These are phyloP conservation scores for Leucophenga montana DNA, from an alignment of 2,888 invertebrate genomes.

Conservation along the genomic window DNA sequence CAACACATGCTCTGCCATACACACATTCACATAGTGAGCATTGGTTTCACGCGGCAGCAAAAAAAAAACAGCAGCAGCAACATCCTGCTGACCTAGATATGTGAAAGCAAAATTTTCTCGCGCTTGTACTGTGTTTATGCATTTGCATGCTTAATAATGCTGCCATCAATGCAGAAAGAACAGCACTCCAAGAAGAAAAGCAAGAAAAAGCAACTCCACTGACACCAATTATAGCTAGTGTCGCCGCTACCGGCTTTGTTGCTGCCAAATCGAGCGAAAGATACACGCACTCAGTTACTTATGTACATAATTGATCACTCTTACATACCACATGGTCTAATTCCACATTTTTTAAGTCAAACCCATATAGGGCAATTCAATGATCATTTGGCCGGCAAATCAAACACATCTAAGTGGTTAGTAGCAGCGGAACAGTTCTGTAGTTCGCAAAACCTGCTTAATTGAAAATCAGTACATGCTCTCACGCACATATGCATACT, in stretches of 20 bases:
- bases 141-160: slow-evolving; percentile 23
- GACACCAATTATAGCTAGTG: slow-evolving; percentile 22
- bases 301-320: neutral
- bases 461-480: slow-evolving; percentile 23
- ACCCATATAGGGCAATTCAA: neutral
- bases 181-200: neutral
- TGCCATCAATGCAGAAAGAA: neutral
- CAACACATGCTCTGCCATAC: too few species aligned
- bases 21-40: neutral
- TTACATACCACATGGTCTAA: slow-evolving; percentile 5
- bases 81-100: slow-evolving; percentile 26
- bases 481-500: neutral
- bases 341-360: slow-evolving; percentile 10
- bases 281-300: neutral
- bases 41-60: neutral
- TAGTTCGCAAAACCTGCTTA: neutral
- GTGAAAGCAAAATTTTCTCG: neutral
- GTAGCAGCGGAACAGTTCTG: too few species aligned
- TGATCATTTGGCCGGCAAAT: too few species aligned
- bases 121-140: neutral
- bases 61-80: neutral
- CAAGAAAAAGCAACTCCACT: neutral
- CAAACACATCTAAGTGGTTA: too few species aligned
- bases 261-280: neutral
- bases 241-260: slow-evolving; percentile 10